Evolutionary conservation across 2,888 invertebrate genomes (phyloP), one percentile per base, ranked within the genome.

Genomic region (Trachelus troglodyta): DNA sequence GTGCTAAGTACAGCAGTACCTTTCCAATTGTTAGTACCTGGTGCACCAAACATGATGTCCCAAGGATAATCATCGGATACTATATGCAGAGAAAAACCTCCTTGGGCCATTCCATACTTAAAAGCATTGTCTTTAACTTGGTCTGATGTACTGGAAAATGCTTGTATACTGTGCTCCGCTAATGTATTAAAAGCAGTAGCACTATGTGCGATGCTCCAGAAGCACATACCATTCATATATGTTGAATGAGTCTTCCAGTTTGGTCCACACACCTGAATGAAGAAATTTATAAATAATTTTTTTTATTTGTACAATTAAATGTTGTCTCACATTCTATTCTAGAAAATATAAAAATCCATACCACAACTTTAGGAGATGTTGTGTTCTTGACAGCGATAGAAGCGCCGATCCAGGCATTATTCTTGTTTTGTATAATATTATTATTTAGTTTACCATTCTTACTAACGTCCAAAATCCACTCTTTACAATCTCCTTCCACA

Each of bases 211-310:
- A 31, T 4, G 23, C 81, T 81, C 78, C 81, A 83, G 74, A 89
- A 92, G 79, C 90, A 91, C 69, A 89, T 88, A 3, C 91, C 90
- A 74, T 86, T 85, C 83, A 89, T 86, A 31, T 77, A 82, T 23
- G 23, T 2, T 40, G 56, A 23, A 1, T 23, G 23, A 6, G 9
- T 2, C 9, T 56, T 56, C 80, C 83, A 83, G 30, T 80, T 80
- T 4, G 92, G 92, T 3, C 88, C 92, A 79, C 92, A 92, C 33
- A 92, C 89, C 92, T 92, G 79, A n/a, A 78, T 75, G 76, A 76
- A 74, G 76, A 82, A 75, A 75, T 74, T 37, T 40, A 79, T 56
- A 74, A 76, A 12, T 76, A 33, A 15, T 68, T 15, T 34, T 34
- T n/a, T 12, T 68, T 33, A 31, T 74, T 23, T 74, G 1, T 9